Evolutionary conservation across 2,888 invertebrate genomes (phyloP), one percentile per base, ranked within the genome.

Genomic region (Cheilosia variabilis): DNA sequence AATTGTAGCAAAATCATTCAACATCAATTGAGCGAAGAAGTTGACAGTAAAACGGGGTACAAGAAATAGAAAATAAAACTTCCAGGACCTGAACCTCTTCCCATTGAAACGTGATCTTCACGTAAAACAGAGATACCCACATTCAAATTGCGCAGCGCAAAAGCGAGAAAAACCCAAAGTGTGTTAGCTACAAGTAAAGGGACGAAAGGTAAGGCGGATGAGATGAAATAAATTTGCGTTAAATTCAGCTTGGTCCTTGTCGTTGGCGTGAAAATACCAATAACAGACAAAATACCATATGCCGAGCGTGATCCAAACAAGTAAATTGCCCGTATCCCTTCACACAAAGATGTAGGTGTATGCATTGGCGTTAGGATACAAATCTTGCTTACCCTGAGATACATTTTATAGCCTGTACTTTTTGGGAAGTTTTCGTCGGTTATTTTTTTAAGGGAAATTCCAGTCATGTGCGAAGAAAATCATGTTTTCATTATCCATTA

Each of bases 1-100:
- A 81, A 86, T 86, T 81, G 80, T 76, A 86, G 72, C 10, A 4
- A 37, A 86, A 81, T 77, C 81, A 81, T 86, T 86, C 63, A 81
- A 77, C 76, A 62, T 72, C 81, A 86, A 73, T 86, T 86, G 86
- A 68, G 72, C 68, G 31, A 4, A 76, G 71, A 81, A 86, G 72
- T 76, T 68, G 60, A 81, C 62, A 66, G 66, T 22, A 65, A 19
- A 47, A 41, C 50, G 41, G 52, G 15, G 13, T 13, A 45, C 55
- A 22, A 41, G 27, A 41, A 47, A 52, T 15, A 52, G 15, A 52
- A 22, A 24, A 13, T 22, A 24, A 22, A 52, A 52, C 19, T 9
- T 19, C 19, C 17, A 7, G 1, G 4, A 17, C 22, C 10, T 22
- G 9, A 13, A 7, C 45, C 2, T 31, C 55, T 17, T 31, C 55